Conservation (phyloP, 1,140 invertebrate species). For the Sipha flava region DNA sequence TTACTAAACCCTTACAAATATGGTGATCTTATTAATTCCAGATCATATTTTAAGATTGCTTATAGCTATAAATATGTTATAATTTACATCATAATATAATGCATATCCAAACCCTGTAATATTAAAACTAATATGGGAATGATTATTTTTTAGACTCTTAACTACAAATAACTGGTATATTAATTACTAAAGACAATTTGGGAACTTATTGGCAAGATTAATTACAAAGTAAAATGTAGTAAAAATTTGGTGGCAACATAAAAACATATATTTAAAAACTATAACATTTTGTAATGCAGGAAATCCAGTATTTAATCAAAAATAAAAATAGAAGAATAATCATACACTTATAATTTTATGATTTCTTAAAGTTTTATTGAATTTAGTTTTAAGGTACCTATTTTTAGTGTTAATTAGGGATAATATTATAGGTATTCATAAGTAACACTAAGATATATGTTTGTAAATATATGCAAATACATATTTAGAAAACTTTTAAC, state of each 20-base stretch:
- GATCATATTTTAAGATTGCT: constrained; percentile 9
- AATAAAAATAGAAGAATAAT: no score
- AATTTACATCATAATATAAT: background rate
- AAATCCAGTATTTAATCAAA: no score
- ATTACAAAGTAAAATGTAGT: background rate
- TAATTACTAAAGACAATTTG: background rate
- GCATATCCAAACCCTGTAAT: background rate
- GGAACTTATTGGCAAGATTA: background rate
- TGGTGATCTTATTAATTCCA: background rate
- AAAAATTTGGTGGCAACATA: background rate
- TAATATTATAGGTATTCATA: no score
- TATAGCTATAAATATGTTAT: background rate
- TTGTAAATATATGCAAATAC: no score
- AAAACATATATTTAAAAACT: background rate
- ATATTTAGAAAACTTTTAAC: no score
- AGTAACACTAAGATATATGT: no score
- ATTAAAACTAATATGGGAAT: background rate
- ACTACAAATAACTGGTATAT: background rate
- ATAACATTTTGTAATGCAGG: no score
- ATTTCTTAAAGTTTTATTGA: no score
- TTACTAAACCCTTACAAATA: background rate
- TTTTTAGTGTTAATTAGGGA: no score
- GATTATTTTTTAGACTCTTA: background rate
- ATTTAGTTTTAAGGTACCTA: no score
- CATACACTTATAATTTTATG: no score